These are phyloP conservation scores for Notechis scutatus DNA, from an alignment of 2,113 vertebrate species.

Conservation along the genomic window DNA sequence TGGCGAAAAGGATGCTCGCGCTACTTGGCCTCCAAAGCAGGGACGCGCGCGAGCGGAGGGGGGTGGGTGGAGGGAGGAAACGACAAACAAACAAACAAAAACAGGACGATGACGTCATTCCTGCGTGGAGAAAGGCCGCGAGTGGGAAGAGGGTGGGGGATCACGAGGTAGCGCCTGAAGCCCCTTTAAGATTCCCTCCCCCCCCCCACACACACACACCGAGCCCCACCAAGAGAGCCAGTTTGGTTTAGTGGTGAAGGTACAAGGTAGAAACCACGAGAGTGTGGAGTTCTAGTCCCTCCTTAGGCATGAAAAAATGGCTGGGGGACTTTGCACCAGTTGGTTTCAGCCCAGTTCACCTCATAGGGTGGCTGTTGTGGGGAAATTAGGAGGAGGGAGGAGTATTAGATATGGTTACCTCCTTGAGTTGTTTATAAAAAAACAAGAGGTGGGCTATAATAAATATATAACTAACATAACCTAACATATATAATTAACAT, in stretches of 20 bases:
- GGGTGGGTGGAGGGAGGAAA: neutral
- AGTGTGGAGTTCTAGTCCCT: neutral
- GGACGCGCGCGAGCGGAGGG: neutral
- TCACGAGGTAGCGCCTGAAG: neutral
- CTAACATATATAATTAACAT: no score
- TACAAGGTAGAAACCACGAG: neutral
- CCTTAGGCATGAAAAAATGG: neutral
- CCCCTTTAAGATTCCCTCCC: neutral
- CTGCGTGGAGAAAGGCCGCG: neutral
- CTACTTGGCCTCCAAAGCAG: constrained; percentile 24
- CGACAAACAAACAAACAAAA: no score
- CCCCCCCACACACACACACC: no score
- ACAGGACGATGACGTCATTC: neutral
- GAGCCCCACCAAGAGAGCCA: neutral
- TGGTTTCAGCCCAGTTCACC: neutral
- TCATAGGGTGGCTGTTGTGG: neutral
- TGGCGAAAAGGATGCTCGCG: constrained; percentile 56
- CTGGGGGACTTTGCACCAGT: neutral
- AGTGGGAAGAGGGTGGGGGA: neutral
- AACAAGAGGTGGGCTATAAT: neutral
- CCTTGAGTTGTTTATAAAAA: neutral
- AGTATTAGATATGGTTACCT: neutral
- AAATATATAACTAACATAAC: no score
- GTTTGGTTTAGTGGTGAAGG: neutral
- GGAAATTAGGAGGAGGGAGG: neutral